A percentile compares a stretch with the other conserved stretches of the same genome.
Conservation (phyloP, 1,140 invertebrate species). For the Pseudomyrmex pallidus region DNA sequence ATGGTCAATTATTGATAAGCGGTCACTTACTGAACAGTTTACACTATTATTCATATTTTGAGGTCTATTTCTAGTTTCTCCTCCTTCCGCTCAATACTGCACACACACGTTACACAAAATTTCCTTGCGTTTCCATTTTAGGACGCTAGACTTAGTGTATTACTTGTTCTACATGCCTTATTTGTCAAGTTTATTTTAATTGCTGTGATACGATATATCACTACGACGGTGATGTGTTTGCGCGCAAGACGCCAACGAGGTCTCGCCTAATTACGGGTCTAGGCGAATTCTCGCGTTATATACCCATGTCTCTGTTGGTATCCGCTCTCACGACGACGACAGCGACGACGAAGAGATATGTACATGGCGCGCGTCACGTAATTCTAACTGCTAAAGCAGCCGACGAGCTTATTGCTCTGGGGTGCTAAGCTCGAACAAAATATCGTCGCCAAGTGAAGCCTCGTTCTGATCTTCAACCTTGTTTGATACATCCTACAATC, state of each 20-base stretch:
- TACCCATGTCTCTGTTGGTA: neutral
- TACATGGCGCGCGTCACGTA: conserved; percentile 23
- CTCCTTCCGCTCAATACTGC: neutral
- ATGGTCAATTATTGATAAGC: too few species aligned
- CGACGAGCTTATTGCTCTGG: conserved; percentile 39
- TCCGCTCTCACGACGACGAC: conserved; percentile 5
- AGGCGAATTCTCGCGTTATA: conserved; percentile 38
- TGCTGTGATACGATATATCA: conserved; percentile 35
- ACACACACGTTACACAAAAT: neutral
- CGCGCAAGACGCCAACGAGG: conserved; percentile 10
- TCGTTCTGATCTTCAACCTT: conserved; percentile 14
- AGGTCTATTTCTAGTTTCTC: neutral
- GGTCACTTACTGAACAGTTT: too few species aligned
- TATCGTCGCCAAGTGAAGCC: conserved; percentile 31
- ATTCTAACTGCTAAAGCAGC: conserved; percentile 42
- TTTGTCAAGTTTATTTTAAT: conserved; percentile 34
- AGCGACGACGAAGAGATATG: conserved; percentile 49
- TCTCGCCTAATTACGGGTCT: conserved; percentile 49
- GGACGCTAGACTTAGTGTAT: conserved; percentile 1
- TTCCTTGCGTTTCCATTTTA: neutral
- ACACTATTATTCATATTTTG: too few species aligned
- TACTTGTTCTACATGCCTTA: conserved; percentile 4
- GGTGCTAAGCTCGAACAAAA: conserved; percentile 21
- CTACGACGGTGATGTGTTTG: conserved; percentile 37
- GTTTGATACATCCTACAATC: neutral